A percentile compares a stretch with the other conserved stretches of the same genome.
phyloP scores from a whole-genome alignment of 2,888 invertebrate genomes.

The Oeneis ivallda region DNA sequence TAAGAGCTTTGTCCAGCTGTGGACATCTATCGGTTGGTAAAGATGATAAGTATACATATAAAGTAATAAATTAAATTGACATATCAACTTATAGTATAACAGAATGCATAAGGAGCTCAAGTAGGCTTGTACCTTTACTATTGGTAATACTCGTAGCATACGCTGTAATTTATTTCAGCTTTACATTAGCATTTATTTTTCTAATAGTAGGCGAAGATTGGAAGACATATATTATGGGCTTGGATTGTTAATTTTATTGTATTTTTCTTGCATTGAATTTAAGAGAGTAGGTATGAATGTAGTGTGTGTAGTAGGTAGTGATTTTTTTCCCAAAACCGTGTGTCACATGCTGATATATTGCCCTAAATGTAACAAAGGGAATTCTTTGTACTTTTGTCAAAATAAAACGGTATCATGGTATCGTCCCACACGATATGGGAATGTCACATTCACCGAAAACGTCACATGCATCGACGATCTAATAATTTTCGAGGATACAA shows the following conservation, averaged over 20 bases:
- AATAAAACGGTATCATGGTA: slow-evolving; percentile 71
- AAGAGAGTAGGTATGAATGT: slow-evolving; percentile 37
- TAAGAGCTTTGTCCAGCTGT: no score
- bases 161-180: no score
- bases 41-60: no score
- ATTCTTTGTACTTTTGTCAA: slow-evolving; percentile 69
- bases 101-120: no score
- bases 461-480: slow-evolving; percentile 43
- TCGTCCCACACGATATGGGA: slow-evolving; percentile 62
- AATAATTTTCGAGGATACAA: slow-evolving; percentile 31
- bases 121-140: no score
- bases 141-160: no score
- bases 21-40: no score
- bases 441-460: slow-evolving; percentile 49
- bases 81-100: no score
- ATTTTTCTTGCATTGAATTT: slow-evolving; percentile 36
- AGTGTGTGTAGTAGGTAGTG: slow-evolving; percentile 50
- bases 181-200: slow-evolving; percentile 7
- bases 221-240: slow-evolving; percentile 33
- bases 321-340: slow-evolving; percentile 56
- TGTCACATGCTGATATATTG: slow-evolving; percentile 72
- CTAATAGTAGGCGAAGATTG: slow-evolving; percentile 31
- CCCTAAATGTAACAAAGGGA: slow-evolving; percentile 68
- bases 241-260: slow-evolving; percentile 28
- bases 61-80: no score